These are phyloP conservation scores for Acrocera orbiculus DNA, from an alignment of 2,888 invertebrate species.

Conservation along the genomic window DNA sequence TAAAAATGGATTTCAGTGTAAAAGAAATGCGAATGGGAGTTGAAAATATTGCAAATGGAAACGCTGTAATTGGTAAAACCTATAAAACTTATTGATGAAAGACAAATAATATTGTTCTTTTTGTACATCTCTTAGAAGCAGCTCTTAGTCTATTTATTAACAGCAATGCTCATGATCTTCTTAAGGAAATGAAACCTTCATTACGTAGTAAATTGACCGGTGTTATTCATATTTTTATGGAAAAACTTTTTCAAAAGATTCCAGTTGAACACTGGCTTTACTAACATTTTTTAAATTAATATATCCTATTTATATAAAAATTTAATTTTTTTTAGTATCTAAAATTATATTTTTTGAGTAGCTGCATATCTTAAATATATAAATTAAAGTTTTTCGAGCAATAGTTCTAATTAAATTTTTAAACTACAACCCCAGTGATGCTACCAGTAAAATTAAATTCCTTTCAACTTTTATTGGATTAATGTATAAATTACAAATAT, in stretches of 20 bases:
- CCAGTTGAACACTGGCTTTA: conserved; percentile 63
- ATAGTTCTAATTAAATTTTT: too few relatives aligned
- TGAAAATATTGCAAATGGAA: conserved; percentile 64
- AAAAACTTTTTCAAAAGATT: conserved; percentile 54
- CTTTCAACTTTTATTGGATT: too few relatives aligned
- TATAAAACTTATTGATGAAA: not conserved
- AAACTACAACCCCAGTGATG: too few relatives aligned
- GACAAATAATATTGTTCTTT: not conserved
- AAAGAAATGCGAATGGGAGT: conserved; percentile 72
- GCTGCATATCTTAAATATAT: too few relatives aligned
- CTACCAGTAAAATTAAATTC: too few relatives aligned
- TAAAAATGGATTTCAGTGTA: conserved; percentile 75
- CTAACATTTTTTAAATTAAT: too few relatives aligned
- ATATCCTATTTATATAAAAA: conserved; percentile 2
- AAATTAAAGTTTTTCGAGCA: too few relatives aligned
- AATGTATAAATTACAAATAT: too few relatives aligned
- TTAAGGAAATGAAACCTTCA: conserved; percentile 77
- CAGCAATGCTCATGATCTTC: conserved; percentile 63
- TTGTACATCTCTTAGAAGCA: conserved; percentile 42
- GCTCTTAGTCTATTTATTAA: conserved; percentile 74
- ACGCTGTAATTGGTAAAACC: conserved; percentile 58
- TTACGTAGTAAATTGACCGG: conserved; percentile 56
- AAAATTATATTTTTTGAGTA: conserved; percentile 1
- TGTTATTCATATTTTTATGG: conserved; percentile 58
- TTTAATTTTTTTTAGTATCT: not conserved